A percentile compares a stretch with the other conserved stretches of the same genome.
Evolutionary conservation across 2,113 vertebrate species (phyloP).

Genomic region (Microtus montanus): DNA sequence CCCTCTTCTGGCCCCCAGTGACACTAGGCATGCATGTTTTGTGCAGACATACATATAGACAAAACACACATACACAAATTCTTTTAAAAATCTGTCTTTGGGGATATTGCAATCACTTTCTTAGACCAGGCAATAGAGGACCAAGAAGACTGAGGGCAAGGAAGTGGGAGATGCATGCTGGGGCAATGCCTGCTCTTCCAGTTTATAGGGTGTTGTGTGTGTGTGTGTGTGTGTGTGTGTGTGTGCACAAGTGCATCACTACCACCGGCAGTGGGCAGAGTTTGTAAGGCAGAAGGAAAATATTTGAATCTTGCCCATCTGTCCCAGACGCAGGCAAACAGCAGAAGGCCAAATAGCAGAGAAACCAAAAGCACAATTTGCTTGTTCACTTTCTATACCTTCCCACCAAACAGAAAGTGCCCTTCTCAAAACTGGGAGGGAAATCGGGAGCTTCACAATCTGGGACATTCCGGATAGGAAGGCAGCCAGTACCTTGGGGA

Average conservation of each 20-base stretch:
- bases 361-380: conserved; percentile 56
- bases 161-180: not conserved
- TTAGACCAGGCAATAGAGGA: not conserved
- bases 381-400: not conserved
- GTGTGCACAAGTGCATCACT: not conserved
- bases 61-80: not conserved
- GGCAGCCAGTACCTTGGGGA: not conserved
- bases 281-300: conserved; percentile 3
- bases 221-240: not conserved
- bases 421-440: not conserved
- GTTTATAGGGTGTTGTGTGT: not conserved
- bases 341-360: conserved; percentile 15
- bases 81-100: conserved; percentile 31
- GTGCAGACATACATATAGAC: not conserved
- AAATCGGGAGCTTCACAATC: not conserved
- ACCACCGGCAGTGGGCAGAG: not conserved
- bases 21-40: not conserved
- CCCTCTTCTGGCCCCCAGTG: not conserved
- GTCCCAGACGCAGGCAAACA: not conserved
- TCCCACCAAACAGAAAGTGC: not conserved
- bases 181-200: not conserved
- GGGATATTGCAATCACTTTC: not conserved
- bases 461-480: not conserved
- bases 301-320: not conserved
- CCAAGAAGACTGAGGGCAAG: not conserved